phyloP scores from a whole-genome alignment of 2,888 invertebrate species.

The Eupithecia pulchellata region DNA sequence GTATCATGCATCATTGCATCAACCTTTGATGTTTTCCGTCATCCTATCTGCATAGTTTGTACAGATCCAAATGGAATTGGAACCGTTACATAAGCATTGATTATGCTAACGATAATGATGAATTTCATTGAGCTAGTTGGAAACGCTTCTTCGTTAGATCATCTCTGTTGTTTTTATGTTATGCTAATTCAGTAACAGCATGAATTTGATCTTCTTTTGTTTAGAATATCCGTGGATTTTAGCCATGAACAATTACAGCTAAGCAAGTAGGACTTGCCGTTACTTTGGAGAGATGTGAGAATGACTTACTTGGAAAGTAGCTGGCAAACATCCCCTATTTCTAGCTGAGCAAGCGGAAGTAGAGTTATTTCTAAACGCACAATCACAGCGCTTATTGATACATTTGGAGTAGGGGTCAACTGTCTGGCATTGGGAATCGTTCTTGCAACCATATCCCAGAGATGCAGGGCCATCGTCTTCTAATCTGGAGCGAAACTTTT shows the following conservation, averaged over 20 bases:
- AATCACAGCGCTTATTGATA: slow-evolving; percentile 91
- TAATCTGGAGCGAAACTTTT: slow-evolving; percentile 74
- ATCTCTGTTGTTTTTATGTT: background rate
- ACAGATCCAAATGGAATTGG: slow-evolving; percentile 23
- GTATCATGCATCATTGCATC: slow-evolving; percentile 19
- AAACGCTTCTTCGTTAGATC: slow-evolving; percentile 7
- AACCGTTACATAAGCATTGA: slow-evolving; percentile 28
- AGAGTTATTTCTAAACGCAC: slow-evolving; percentile 85
- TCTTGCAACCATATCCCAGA: slow-evolving; percentile 90
- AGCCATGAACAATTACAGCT: background rate
- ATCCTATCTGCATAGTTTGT: slow-evolving; percentile 19
- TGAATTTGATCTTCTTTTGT: background rate
- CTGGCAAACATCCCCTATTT: slow-evolving; percentile 91
- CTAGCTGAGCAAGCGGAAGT: slow-evolving; percentile 89
- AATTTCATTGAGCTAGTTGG: slow-evolving; percentile 19
- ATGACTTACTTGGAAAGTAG: slow-evolving; percentile 92
- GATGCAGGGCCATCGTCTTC: slow-evolving; percentile 86
- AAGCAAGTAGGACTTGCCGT: background rate
- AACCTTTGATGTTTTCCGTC: slow-evolving; percentile 21
- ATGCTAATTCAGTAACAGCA: background rate
- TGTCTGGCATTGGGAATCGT: slow-evolving; percentile 91
- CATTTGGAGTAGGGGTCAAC: slow-evolving; percentile 92
- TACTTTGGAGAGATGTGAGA: background rate
- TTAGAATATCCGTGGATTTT: background rate
- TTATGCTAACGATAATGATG: slow-evolving; percentile 26